Evolutionary conservation across 1,140 invertebrate genomes (phyloP), one percentile per base, ranked within the genome.

Genomic region (Andricus grossulariae): DNA sequence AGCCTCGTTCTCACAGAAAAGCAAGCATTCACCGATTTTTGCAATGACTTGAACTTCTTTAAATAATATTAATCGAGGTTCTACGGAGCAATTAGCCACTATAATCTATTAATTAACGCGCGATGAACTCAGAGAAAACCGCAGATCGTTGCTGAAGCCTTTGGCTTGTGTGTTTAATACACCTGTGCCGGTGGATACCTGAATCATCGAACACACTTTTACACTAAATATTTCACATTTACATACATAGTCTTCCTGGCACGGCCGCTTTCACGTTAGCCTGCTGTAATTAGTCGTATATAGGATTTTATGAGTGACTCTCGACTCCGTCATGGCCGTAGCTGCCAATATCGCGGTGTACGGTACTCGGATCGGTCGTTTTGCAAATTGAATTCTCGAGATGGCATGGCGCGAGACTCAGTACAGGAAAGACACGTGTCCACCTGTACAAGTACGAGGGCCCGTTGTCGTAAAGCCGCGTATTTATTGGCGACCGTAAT

Each of bases 401-500:
- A 79, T 79, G 75, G 75, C 49, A 79, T 79, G 75, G 75, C 49
- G 75, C 52, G 71, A 79, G 60, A 66, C 60, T 39, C 60, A 25
- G 76, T 75, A 5, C 71, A 25, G 66, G 71, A 57, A 73, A 71
- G 76, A 82, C 81, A 75, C 78, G 78, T 72, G 78, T 82, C 78
- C 57, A 72, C 71, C 54, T 75, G 1, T 71, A 49, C 39, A 39
- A 39, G 60, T 32, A 66, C 60, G 60, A 66, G 60, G 60, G 60
- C 39, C 51, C 81, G 72, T 74, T 71, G 81, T 78, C 78, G 76
- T 82, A 82, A 82, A 82, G 75, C 76, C 57, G 76, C 74, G 77
- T 80, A 82, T 82, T 82, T 83, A 83, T 83, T 77, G 82, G 73
- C 72, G 75, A 83, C 79, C 76, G 78, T 80, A 78, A 79, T 75